phyloP scores from a whole-genome alignment of 2,797 vertebrate genomes.

The Loris lydekkerianus region DNA sequence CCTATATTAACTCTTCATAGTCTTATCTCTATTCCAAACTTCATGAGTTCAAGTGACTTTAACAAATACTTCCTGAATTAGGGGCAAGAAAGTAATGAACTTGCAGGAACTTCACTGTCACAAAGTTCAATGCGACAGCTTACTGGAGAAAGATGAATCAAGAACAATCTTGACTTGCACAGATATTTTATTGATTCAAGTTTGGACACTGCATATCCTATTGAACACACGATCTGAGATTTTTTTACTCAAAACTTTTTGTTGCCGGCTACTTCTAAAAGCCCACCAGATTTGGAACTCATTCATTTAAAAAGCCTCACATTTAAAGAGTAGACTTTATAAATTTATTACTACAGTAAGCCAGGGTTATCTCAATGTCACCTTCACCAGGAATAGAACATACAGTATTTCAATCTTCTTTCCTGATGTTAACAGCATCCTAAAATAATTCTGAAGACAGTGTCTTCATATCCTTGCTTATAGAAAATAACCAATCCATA shows the following conservation, averaged over 20 bases:
- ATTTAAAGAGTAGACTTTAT: not conserved
- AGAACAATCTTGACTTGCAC: not conserved
- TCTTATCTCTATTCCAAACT: constrained; percentile 8
- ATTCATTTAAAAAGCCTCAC: constrained; percentile 58
- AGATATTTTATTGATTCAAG: constrained; percentile 4
- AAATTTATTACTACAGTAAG: constrained; percentile 25
- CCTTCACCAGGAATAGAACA: constrained; percentile 32
- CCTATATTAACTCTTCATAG: not conserved
- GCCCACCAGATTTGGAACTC: not conserved
- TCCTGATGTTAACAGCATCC: constrained; percentile 66
- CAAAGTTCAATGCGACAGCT: not conserved
- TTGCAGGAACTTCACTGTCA: not conserved
- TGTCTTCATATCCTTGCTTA: constrained; percentile 62
- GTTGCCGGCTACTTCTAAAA: constrained; percentile 55
- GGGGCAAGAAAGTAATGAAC: not conserved
- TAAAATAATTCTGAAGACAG: constrained; percentile 74
- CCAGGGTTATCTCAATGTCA: constrained; percentile 55
- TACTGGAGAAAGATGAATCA: constrained; percentile 27
- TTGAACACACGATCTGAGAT: not conserved
- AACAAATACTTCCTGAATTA: constrained; percentile 32
- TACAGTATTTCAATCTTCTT: constrained; percentile 49
- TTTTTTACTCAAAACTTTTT: constrained; percentile 15
- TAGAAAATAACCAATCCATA: constrained; percentile 74
- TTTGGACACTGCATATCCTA: not conserved
- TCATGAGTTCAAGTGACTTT: not conserved